Evolutionary conservation across 1,140 invertebrate species (phyloP), one percentile per base, ranked within the genome.

Genomic region (Chrysoperla carnea): DNA sequence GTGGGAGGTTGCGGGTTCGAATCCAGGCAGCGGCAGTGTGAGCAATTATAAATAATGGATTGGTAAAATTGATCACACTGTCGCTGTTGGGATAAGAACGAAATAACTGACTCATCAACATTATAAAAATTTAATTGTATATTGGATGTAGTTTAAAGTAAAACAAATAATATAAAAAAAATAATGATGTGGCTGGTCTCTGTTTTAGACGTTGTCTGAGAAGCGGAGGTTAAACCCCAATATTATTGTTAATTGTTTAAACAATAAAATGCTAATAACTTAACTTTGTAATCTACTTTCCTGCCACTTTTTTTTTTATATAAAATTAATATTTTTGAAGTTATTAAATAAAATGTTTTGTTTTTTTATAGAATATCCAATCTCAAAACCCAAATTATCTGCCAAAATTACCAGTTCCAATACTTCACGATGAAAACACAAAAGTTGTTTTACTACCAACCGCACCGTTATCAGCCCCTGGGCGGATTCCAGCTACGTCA

Each of bases 391-490:
- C 62, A 52, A 40, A 57, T 76, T 7, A 45, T 37, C 11, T 33
- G 51, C 76, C 71, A 33, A 60, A 64, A 50, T 64, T 83, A 48
- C 82, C 76, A 15, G 64, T 81, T 47, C 87, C 78, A 44, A 56
- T 75, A 46, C 66, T 84, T 48, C 68, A 75, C 53, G 71, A 64
- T 46, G 75, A 72, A 52, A 67, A 68, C 36, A 78, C 78, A 28
- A 75, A 74, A 55, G 72, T 85, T 33, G 50, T 81, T 13, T 65
- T 78, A 37, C 69, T 68, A 28, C 71, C 72, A 1, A 58, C 67
- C 7, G 59, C 66, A 37, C 64, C 67, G 8, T 45, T 67, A 35
- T 58, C 58, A 17, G 57, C 62, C 8, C 65, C 67, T 35, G 61
- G 66, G 27, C 60, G 66, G 42, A 47, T 59, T 17, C 53, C 64